Conservation (phyloP, 2,113 vertebrate species). For the Nothobranchius kuhntae region DNA sequence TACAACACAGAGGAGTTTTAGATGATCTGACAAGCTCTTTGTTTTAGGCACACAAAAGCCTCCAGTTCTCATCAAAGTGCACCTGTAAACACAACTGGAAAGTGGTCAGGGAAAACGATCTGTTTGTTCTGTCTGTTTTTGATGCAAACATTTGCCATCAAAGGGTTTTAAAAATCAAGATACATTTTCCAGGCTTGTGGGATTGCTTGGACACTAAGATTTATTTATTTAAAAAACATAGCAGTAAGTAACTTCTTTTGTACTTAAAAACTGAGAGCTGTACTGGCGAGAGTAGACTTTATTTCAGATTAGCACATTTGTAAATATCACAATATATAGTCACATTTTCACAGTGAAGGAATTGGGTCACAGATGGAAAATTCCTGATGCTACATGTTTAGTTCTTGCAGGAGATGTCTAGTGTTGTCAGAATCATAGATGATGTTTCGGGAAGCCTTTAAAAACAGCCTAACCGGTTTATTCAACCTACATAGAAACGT, state of each 20-base stretch:
- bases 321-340: constrained; percentile 15
- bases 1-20: not conserved
- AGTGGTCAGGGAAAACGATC: constrained; percentile 11
- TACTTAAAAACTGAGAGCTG: constrained; percentile 16
- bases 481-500: not conserved
- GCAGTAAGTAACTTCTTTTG: constrained; percentile 6
- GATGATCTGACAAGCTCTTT: constrained; percentile 19
- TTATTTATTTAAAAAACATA: constrained; percentile 24
- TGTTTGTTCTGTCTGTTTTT: constrained; percentile 9
- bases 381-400: not conserved
- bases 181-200: constrained; percentile 20
- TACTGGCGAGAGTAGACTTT: not conserved
- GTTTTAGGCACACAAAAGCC: not conserved
- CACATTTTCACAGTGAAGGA: constrained; percentile 1
- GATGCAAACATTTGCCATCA: constrained; percentile 18
- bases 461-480: too few species aligned
- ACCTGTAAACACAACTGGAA: constrained; percentile 20
- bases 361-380: too few species aligned
- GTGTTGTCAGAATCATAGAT: not conserved
- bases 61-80: constrained; percentile 12
- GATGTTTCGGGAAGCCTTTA: too few species aligned
- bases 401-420: not conserved
- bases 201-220: constrained; percentile 27
- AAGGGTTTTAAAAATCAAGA: constrained; percentile 10
- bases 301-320: constrained; percentile 17